phyloP scores from a whole-genome alignment of 2,797 vertebrate species.

The Astyanax mexicanus region DNA sequence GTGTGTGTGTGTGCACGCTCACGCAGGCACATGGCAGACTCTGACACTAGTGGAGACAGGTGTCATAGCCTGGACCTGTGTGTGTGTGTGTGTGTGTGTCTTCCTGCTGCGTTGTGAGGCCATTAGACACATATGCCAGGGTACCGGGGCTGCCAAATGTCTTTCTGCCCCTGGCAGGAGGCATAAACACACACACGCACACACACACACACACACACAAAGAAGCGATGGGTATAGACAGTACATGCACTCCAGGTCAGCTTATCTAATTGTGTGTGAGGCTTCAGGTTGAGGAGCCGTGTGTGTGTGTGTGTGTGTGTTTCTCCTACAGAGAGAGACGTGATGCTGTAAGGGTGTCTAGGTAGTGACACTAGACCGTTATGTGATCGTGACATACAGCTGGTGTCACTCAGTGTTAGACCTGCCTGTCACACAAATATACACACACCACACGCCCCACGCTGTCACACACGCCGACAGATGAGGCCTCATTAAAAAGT shows the following conservation, averaged over 20 bases:
- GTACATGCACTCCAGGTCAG: slow-evolving; percentile 48
- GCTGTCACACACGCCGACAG: slow-evolving; percentile 14
- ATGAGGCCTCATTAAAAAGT: slow-evolving; percentile 47
- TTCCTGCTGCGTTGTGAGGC: slow-evolving; percentile 40
- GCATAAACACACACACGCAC: slow-evolving; percentile 20
- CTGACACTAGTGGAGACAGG: slow-evolving; percentile 49
- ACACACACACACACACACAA: slow-evolving; percentile 27
- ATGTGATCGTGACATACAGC: slow-evolving; percentile 41
- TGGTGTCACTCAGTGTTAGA: slow-evolving; percentile 50
- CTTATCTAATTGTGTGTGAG: slow-evolving; percentile 50
- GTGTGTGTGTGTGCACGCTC: slow-evolving; percentile 35
- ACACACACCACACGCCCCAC: slow-evolving; percentile 1
- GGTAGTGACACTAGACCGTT: slow-evolving; percentile 27
- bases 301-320: neutral
- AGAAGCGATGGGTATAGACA: slow-evolving; percentile 11
- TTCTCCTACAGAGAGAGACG: neutral
- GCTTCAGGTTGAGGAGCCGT: slow-evolving; percentile 36
- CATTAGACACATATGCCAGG: slow-evolving; percentile 53
- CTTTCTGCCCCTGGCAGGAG: slow-evolving; percentile 39
- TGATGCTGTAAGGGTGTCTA: neutral
- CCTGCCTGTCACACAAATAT: slow-evolving; percentile 34
- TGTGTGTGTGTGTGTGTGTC: slow-evolving; percentile 5
- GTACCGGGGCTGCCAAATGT: slow-evolving; percentile 43
- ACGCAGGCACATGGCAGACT: slow-evolving; percentile 44
- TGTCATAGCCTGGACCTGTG: slow-evolving; percentile 17